Evolutionary conservation across 2,113 vertebrate genomes (phyloP).

Genomic region (Petromus typicus): DNA sequence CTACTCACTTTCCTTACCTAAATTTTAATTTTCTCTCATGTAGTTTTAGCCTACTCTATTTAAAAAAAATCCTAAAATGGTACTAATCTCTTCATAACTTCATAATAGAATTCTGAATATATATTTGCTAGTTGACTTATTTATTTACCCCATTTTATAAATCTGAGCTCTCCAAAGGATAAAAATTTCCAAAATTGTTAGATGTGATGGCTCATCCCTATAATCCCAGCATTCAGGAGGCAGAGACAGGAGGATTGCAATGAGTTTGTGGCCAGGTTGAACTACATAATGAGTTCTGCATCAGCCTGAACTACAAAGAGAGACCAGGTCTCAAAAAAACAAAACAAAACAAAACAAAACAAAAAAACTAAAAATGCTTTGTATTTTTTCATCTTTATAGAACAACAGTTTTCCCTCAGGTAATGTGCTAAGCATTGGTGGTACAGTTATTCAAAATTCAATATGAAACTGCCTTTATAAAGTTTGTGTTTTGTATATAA

Average conservation of each 20-base stretch:
- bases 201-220: no score
- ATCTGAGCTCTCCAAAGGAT: not conserved
- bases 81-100: not conserved
- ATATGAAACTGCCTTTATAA: not conserved
- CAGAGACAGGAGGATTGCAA: no score
- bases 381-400: not conserved
- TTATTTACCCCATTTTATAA: not conserved
- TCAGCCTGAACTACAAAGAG: no score
- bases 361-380: no score
- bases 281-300: no score
- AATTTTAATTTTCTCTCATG: not conserved
- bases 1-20: not conserved
- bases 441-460: not conserved
- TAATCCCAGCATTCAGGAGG: no score
- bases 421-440: not conserved
- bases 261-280: no score
- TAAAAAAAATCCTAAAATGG: conserved; percentile 12
- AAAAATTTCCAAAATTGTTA: not conserved
- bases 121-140: not conserved
- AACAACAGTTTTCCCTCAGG: not conserved
- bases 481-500: not conserved
- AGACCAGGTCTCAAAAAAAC: no score
- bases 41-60: not conserved
- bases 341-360: no score
- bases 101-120: not conserved